These are phyloP conservation scores for Halcyon chelicuti DNA, from an alignment of 2,797 vertebrate species.

Conservation along the genomic window DNA sequence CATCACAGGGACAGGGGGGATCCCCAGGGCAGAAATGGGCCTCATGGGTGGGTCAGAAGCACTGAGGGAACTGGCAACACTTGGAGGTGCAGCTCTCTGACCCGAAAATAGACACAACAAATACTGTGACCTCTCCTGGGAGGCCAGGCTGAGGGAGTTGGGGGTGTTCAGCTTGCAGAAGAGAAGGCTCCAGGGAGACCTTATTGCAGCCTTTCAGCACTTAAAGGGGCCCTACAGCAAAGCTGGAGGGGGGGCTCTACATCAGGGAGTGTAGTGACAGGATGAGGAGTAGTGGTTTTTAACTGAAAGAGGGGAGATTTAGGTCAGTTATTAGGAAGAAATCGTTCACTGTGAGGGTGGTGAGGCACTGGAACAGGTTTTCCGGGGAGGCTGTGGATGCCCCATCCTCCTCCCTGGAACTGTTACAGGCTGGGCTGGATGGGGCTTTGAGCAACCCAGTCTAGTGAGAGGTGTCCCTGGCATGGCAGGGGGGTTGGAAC, in stretches of 20 bases:
- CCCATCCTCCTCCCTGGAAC: not conserved
- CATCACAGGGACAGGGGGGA: not conserved
- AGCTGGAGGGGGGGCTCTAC: not conserved
- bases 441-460: not conserved
- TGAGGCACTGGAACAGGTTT: too few species aligned
- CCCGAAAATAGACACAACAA: not conserved
- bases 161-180: not conserved
- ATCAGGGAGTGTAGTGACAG: not conserved
- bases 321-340: too few species aligned
- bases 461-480: not conserved
- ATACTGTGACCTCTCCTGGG: not conserved
- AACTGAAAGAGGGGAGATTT: too few species aligned
- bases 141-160: not conserved
- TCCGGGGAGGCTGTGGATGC: not conserved
- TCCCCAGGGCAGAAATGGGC: not conserved
- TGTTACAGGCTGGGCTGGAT: not conserved
- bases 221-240: not conserved
- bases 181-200: not conserved
- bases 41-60: fast-evolving
- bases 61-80: not conserved
- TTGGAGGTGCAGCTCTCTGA: not conserved
- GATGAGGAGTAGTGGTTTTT: not conserved
- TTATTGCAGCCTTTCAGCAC: not conserved
- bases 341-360: too few species aligned
- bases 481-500: not conserved